phyloP scores from a whole-genome alignment of 2,797 vertebrate species.

The Leptatherina wallacei region DNA sequence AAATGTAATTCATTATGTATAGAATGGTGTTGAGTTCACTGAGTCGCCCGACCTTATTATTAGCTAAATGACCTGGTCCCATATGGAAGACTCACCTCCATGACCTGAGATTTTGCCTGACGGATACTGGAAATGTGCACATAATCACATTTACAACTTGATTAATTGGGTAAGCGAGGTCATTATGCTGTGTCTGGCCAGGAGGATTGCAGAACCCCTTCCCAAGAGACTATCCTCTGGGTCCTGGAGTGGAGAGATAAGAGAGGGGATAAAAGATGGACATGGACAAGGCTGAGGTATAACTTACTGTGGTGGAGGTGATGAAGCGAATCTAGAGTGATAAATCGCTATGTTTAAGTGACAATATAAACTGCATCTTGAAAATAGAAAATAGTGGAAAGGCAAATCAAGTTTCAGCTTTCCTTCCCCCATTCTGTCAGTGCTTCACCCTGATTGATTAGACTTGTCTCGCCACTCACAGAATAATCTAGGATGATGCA shows the following conservation, averaged over 20 bases:
- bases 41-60: slow-evolving; percentile 8
- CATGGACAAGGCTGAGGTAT: not conserved
- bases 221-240: slow-evolving; percentile 34
- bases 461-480: slow-evolving; percentile 24
- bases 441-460: slow-evolving; percentile 50
- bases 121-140: slow-evolving; percentile 5
- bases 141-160: slow-evolving; percentile 41
- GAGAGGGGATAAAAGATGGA: slow-evolving; percentile 3
- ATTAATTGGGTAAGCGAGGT: slow-evolving; percentile 48
- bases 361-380: slow-evolving; percentile 7
- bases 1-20: slow-evolving; percentile 25
- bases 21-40: not conserved
- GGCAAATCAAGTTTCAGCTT: slow-evolving; percentile 22
- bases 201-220: slow-evolving; percentile 35
- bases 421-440: slow-evolving; percentile 40
- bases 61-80: slow-evolving; percentile 28
- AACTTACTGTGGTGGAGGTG: not conserved
- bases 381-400: slow-evolving; percentile 35
- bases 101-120: slow-evolving; percentile 34
- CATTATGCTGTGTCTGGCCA: slow-evolving; percentile 54
- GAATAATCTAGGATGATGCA: slow-evolving; percentile 15
- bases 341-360: slow-evolving; percentile 18
- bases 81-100: slow-evolving; percentile 21
- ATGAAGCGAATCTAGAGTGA: slow-evolving; percentile 23
- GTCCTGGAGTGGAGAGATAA: slow-evolving; percentile 1